Evolutionary conservation across 2,888 invertebrate species (phyloP).

Genomic region (Archaeoteleia sp.): DNA sequence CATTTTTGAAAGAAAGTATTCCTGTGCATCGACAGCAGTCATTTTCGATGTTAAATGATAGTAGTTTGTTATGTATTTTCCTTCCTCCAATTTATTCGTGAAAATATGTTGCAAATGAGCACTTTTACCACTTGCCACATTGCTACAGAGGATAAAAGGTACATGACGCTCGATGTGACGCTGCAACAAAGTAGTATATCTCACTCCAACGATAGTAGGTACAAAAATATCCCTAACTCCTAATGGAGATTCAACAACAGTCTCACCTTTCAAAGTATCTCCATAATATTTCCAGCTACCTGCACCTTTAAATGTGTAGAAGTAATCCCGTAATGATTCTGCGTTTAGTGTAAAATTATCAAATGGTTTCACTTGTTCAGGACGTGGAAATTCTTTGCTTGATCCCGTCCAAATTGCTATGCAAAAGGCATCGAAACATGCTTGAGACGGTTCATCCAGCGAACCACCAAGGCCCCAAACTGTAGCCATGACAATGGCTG

Average conservation of each 20-base stretch:
- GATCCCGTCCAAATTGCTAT: slow-evolving; percentile 70
- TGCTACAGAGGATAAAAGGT: slow-evolving; percentile 79
- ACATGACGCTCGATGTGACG: slow-evolving; percentile 76
- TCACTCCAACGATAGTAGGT: slow-evolving; percentile 78
- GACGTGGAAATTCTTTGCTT: slow-evolving; percentile 74
- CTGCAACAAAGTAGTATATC: slow-evolving; percentile 77
- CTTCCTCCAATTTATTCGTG: slow-evolving; percentile 75
- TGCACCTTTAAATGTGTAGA: slow-evolving; percentile 78
- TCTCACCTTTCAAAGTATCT: slow-evolving; percentile 76
- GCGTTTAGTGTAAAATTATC: slow-evolving; percentile 78
- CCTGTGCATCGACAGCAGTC: slow-evolving; percentile 77
- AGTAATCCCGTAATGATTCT: slow-evolving; percentile 77
- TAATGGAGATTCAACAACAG: slow-evolving; percentile 61
- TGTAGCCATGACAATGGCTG: slow-evolving; percentile 76
- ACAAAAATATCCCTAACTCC: slow-evolving; percentile 73
- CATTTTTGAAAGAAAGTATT: slow-evolving; percentile 75
- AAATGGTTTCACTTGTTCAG: slow-evolving; percentile 76
- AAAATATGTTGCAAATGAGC: slow-evolving; percentile 76
- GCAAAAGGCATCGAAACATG: slow-evolving; percentile 72
- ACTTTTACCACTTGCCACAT: slow-evolving; percentile 81
- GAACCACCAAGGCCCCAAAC: slow-evolving; percentile 77
- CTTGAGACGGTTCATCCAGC: slow-evolving; percentile 74
- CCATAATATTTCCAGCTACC: slow-evolving; percentile 79
- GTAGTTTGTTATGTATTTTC: slow-evolving; percentile 76
- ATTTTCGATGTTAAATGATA: slow-evolving; percentile 77